phyloP scores from a whole-genome alignment of 2,797 vertebrate species.

The Percopsis omiscomaycus region DNA sequence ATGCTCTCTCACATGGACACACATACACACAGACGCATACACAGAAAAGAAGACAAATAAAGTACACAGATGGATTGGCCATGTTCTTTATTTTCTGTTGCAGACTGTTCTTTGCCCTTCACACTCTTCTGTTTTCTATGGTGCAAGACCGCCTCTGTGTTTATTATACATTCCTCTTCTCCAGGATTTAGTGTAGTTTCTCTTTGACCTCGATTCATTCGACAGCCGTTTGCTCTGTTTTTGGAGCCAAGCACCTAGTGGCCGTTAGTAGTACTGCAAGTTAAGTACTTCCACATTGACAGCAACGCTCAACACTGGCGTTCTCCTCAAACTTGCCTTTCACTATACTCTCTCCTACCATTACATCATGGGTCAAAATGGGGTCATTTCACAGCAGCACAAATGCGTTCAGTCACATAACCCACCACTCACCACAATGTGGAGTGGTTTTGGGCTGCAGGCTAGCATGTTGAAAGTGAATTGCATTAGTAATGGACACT shows the following conservation, averaged over 20 bases:
- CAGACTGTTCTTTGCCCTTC: no score
- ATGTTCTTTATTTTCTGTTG: no score
- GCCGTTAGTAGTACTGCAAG: no score
- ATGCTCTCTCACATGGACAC: neutral
- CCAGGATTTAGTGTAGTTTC: no score
- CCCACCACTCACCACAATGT: slow-evolving; percentile 37
- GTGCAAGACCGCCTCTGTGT: no score
- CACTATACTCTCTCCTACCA: neutral
- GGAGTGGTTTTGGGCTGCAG: slow-evolving; percentile 29
- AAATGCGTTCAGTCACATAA: slow-evolving; percentile 17
- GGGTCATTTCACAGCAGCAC: slow-evolving; percentile 15
- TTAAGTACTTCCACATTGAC: no score
- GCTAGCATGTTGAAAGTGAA: slow-evolving; percentile 63
- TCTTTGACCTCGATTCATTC: no score
- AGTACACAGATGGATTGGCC: neutral
- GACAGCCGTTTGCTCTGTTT: no score
- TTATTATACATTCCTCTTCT: no score
- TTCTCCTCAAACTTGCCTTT: slow-evolving; percentile 17
- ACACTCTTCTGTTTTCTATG: no score
- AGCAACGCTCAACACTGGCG: neutral
- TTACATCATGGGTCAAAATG: slow-evolving; percentile 28
- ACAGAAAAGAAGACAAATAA: neutral
- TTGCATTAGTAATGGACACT: slow-evolving; percentile 60
- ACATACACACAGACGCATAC: slow-evolving; percentile 1
- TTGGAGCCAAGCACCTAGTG: no score